Percentiles rank a stretch among this genome's conserved stretches.
Evolutionary conservation across 2,888 invertebrate genomes (phyloP).

Genomic region (Volucella inflata): DNA sequence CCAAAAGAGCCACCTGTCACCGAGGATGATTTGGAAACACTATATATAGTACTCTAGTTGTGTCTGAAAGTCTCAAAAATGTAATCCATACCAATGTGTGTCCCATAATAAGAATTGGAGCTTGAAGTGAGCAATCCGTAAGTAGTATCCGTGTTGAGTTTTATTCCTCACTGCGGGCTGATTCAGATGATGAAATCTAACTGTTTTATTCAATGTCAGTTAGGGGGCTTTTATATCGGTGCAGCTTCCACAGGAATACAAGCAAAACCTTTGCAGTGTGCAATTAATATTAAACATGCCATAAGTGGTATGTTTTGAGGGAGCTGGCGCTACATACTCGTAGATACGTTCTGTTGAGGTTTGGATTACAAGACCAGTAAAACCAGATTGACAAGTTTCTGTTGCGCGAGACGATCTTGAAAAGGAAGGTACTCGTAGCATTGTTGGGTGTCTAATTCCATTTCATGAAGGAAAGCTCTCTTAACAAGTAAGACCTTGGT

Average conservation of each 20-base stretch:
- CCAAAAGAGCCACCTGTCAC: constrained; percentile 40
- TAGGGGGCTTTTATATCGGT: constrained; percentile 43
- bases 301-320: constrained; percentile 20
- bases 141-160: constrained; percentile 5
- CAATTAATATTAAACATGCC: constrained; percentile 37
- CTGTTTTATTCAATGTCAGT: constrained; percentile 50
- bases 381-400: constrained; percentile 54
- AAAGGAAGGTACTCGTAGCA: constrained; percentile 11
- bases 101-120: constrained; percentile 10
- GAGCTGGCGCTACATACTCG: constrained; percentile 1
- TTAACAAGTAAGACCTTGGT: background rate
- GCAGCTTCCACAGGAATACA: constrained; percentile 15
- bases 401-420: constrained; percentile 11
- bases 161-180: constrained; percentile 19
- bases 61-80: background rate
- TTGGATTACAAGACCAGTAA: constrained; percentile 25
- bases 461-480: background rate
- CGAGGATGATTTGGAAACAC: constrained; percentile 12
- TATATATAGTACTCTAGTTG: background rate
- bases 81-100: constrained; percentile 29
- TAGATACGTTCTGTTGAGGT: constrained; percentile 13
- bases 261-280: constrained; percentile 13
- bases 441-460: constrained; percentile 5
- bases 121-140: too few species aligned
- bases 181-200: constrained; percentile 44